A percentile compares a stretch with the other conserved stretches of the same genome.
Evolutionary conservation across 2,888 invertebrate genomes (phyloP).

Genomic region (Tineola bisselliella): DNA sequence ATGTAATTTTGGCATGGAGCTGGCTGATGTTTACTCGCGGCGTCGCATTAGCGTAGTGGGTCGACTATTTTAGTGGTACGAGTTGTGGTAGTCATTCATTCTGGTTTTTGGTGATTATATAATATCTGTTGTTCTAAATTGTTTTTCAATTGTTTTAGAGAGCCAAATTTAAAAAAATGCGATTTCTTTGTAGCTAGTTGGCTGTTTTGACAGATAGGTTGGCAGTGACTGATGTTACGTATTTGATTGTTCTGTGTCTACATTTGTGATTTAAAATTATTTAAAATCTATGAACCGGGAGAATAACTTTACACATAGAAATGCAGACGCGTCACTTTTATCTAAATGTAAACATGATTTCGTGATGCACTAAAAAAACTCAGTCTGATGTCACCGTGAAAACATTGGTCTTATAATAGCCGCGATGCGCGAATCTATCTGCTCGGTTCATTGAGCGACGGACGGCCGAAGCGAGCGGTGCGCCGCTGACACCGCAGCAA

Average conservation of each 20-base stretch:
- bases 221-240: too few relatives aligned
- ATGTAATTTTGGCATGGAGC: background rate
- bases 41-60: background rate
- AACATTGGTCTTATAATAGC: constrained; percentile 32
- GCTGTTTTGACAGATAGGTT: too few relatives aligned
- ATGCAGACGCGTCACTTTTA: background rate
- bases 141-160: background rate
- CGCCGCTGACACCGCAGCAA: constrained; percentile 54
- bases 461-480: constrained; percentile 60
- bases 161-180: background rate
- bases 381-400: constrained; percentile 61
- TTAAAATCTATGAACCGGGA: too few relatives aligned
- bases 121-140: background rate
- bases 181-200: too few relatives aligned
- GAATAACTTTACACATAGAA: background rate
- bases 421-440: constrained; percentile 40
- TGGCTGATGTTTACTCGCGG: background rate
- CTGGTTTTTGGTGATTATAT: background rate
- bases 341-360: constrained; percentile 47
- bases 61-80: constrained; percentile 2
- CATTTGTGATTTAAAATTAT: too few relatives aligned
- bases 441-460: constrained; percentile 63
- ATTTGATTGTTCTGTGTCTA: too few relatives aligned
- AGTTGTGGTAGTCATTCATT: background rate
- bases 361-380: constrained; percentile 50